These are phyloP conservation scores for Axea sp. DNA, from an alignment of 2,888 invertebrate species.

Conservation along the genomic window DNA sequence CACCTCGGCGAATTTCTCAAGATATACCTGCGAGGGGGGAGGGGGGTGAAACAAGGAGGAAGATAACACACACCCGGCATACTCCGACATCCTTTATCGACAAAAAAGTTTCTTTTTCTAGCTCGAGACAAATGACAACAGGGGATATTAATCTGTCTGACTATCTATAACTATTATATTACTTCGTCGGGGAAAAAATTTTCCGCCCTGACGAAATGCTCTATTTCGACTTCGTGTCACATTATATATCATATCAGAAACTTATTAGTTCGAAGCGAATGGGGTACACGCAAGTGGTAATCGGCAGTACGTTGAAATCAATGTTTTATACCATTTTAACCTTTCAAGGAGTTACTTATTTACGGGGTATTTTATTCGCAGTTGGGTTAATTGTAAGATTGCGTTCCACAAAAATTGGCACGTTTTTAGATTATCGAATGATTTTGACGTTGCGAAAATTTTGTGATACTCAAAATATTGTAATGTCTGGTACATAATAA, in stretches of 20 bases:
- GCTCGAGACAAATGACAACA: constrained; percentile 70
- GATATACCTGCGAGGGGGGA: constrained; percentile 38
- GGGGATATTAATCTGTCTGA: constrained; percentile 75
- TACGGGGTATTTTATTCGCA: too few relatives aligned
- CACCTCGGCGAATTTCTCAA: constrained; percentile 69
- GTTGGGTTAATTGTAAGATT: too few relatives aligned
- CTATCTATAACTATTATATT: constrained; percentile 66
- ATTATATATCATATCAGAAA: constrained; percentile 72
- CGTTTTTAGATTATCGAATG: too few relatives aligned
- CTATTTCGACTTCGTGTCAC: constrained; percentile 71
- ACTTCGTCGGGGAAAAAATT: constrained; percentile 47
- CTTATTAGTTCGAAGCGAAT: too few relatives aligned
- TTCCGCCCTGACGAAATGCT: constrained; percentile 41
- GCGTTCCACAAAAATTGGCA: too few relatives aligned
- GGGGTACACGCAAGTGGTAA: too few relatives aligned
- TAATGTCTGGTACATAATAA: too few relatives aligned
- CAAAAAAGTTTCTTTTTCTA: constrained; percentile 43
- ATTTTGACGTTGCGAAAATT: too few relatives aligned
- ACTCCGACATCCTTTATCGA: constrained; percentile 35
- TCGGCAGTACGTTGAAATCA: too few relatives aligned
- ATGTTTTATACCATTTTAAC: too few relatives aligned
- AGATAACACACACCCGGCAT: constrained; percentile 51
- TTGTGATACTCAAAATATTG: too few relatives aligned
- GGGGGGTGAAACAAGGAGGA: constrained; percentile 45
- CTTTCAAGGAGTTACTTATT: too few relatives aligned